Base-by-base conservation (phyloP, 2,113 vertebrate genomes). In the Phalacrocorax carbo region DNA sequence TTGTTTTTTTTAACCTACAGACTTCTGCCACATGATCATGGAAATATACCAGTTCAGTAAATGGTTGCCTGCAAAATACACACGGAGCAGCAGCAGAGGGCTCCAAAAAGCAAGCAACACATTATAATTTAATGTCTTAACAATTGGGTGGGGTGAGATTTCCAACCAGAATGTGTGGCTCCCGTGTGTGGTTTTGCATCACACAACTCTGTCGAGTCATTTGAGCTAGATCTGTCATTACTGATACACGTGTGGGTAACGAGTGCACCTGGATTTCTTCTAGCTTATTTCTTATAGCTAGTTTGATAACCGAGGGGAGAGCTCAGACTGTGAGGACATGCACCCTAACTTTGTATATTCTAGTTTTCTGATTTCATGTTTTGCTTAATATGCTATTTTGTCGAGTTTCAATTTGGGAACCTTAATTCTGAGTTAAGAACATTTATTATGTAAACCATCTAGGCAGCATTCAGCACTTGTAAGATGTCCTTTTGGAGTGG, bases 71-170 rank as follows among this genome's bases (percentile, higher is more conserved):
- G 58, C 58, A 85, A 61, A 65, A 82, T 81, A 61, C 58, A 44
- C 34, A 13, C 30, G 64, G 89, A 70, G 51, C 69, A 92, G 90
- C 90, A 94, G 90, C 90, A 92, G 93, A 94, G 90, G 93, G 90
- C 93, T 89, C 93, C 86, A 85, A 71, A 94, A 92, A 92, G 51
- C 93, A 77, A 81, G 90, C 51, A 81, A 66, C 75, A 49, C 64
- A 1, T 71, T 60, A 15, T 32, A 36, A 70, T 27, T 30, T 64
- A 29, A 18, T 15, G 20, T 64, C 69, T 84, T 60, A 70, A 32
- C 49, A 36, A 32, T 25, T 21, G 38, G 66, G 34, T 51, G 25
- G 46, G 55, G 80, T 86, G 44, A 92, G 61, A 52, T 61, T 65
- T 51, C 64, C 69, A 58, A 19, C 13, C 57, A 77, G 85, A 66